Base-by-base conservation (phyloP, 2,888 invertebrate genomes). In the Dicyrtomina minuta region DNA sequence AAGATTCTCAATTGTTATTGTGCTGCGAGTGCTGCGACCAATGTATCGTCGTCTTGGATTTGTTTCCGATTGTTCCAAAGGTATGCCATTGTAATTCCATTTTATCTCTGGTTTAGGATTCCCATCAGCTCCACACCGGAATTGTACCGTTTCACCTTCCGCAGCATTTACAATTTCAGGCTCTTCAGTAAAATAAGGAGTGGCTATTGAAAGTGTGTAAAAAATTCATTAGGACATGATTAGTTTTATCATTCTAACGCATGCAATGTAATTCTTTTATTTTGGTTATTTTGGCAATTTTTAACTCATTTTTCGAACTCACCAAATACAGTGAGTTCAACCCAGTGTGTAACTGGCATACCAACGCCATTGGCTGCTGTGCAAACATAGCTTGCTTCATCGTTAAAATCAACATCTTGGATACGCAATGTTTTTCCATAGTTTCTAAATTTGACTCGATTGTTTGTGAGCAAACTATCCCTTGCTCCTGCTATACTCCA, bases 71-170 rank as follows among this genome's bases (percentile, higher is more conserved):
- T 91, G 87, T 51, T 84, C 82, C 67, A 94, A 90, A 2, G 93
- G 93, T 81, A 88, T 88, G 58, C 98, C 97, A 84, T 99, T 97
- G 83, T 96, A 90, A 75, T 95, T 94, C 98, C 98, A 99, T 76
- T 91, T 88, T 78, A 96, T 92, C 79, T 90, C 88, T 0, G 98
- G 98, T 74, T 89, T 88, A 0, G 99, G 99, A 5, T 89, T 89
- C 68, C 96, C 98, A 60, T 87, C 88, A 0, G 97, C 98, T 78
- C 89, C 87, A 82, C 99, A 99, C 68, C 85, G 84, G 81, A 99
- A 93, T 79, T 88, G 88, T 0, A 92, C 91, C 0, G 88, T 89
- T 82, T 96, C 96, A 70, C 92, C 95, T 82, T 97, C 96, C 10
- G 96, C 93, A 27, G 89, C 89, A 80, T 91, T 93, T 71, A 90